Base-by-base conservation (phyloP, 2,113 vertebrate genomes). In the Trematomus loennbergii region DNA sequence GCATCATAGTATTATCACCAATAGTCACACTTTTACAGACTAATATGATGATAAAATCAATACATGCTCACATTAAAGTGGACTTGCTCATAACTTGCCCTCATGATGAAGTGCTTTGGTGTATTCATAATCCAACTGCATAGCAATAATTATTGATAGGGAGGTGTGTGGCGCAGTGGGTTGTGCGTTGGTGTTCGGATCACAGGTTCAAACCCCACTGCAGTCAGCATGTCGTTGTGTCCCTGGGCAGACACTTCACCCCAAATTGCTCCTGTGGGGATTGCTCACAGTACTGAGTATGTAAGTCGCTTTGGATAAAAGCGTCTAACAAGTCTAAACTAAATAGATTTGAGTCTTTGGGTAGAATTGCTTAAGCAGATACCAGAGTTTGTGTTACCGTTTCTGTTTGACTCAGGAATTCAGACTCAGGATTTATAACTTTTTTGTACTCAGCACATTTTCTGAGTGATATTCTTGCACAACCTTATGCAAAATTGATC, bases 71-170 rank as follows among this genome's bases (percentile, higher is more conserved):
- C 15, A 29, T 52, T 59, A 12, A 46, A 36, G 9, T 75, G 46
- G 43, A 20, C 65, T 67, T 85, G 17, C 64, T 33, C 55, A 36
- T 33, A 45, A 62, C 50, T n/a, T 53, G 15, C 13, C 60, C 55
- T 52, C 40, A 69, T 33, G 12, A 40, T 58, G 20, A 68, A 13
- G 55, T 25, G 15, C 16, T 36, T 6, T 22, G 7, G n/a, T 69
- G 17, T 48, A 66, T 67, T 79, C n/a, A 67, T 33, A 65, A 70
- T 61, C 68, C 33, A 50, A 48, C 45, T 67, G 68, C 68, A 66
- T 36, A 57, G 46, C 50, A n/a, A 53, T 79, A 68, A 77, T 75
- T 79, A 84, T 79, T 80, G 83, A 87, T 29, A 29, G 25, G 25
- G 25, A 29, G 25, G 25, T 3, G 25, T 29, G 25, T 29, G 3